Evolutionary conservation across 64 coral and sea anemone species (phyloP).

Genomic region (Catalaphyllia jardinei): DNA sequence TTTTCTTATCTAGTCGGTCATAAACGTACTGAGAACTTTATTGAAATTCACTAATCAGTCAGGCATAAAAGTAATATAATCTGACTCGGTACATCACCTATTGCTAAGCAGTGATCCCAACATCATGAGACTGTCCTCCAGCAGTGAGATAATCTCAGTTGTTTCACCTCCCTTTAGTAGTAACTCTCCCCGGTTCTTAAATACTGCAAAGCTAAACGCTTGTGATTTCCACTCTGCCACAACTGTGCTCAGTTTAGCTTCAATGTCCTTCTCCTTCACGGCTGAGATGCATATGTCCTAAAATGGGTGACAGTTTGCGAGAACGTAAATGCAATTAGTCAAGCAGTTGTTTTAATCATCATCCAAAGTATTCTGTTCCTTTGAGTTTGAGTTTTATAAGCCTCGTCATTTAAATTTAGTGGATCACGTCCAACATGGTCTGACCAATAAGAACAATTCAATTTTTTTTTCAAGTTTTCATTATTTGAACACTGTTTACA

Average conservation of each 20-base stretch:
- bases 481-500: no score
- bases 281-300: constrained; percentile 96
- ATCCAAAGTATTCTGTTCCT: not conserved
- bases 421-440: not conserved
- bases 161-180: constrained; percentile 88
- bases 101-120: constrained; percentile 86
- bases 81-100: constrained; percentile 38
- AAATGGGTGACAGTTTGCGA: not conserved
- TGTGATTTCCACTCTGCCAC: constrained; percentile 95
- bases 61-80: not conserved
- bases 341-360: not conserved
- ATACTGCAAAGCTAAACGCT: constrained; percentile 63
- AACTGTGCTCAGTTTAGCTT: constrained; percentile 84
- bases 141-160: constrained; percentile 83
- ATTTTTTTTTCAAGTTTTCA: no score
- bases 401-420: no score
- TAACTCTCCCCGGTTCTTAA: constrained; percentile 88
- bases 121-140: constrained; percentile 93
- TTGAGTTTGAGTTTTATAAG: not conserved
- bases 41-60: not conserved
- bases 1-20: not conserved
- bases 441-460: not conserved
- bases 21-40: not conserved
- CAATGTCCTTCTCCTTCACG: constrained; percentile 95
- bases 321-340: not conserved